Evolutionary conservation across 53 echinoderm and acorn worm species (phyloP).

Genomic region (Antedon mediterranea): DNA sequence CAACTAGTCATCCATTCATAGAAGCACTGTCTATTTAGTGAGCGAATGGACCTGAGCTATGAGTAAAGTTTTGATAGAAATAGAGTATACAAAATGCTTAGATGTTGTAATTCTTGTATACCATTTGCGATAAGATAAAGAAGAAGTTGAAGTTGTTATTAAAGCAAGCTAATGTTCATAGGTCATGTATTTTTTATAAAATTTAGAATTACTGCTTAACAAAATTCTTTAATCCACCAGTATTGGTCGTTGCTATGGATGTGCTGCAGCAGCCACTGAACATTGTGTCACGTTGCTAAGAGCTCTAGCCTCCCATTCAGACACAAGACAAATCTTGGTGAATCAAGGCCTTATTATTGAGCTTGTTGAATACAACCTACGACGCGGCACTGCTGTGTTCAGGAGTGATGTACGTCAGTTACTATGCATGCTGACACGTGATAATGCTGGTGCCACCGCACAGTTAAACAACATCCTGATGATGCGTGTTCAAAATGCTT

Average conservation of each 20-base stretch:
- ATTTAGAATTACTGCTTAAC: too few species aligned
- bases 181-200: not conserved
- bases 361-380: constrained; percentile 81
- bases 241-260: constrained; percentile 81
- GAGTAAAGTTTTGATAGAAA: too few species aligned
- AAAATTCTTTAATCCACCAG: constrained; percentile 12
- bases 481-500: constrained; percentile 49
- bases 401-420: constrained; percentile 83
- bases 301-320: constrained; percentile 77
- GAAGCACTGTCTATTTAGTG: too few species aligned
- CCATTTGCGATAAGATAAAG: too few species aligned
- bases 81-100: too few species aligned
- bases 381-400: constrained; percentile 62
- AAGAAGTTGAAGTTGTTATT: too few species aligned
- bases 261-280: constrained; percentile 90
- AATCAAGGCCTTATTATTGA: constrained; percentile 84
- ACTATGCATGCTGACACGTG: constrained; percentile 70
- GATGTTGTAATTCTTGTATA: too few species aligned
- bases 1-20: too few species aligned
- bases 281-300: constrained; percentile 93
- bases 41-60: too few species aligned
- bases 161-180: too few species aligned
- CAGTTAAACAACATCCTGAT: constrained; percentile 78
- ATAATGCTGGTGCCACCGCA: constrained; percentile 65
- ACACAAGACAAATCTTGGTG: constrained; percentile 82